Conservation (phyloP, 37 sponge, comb jelly and placozoan genomes). For the Beroe ovata region DNA sequence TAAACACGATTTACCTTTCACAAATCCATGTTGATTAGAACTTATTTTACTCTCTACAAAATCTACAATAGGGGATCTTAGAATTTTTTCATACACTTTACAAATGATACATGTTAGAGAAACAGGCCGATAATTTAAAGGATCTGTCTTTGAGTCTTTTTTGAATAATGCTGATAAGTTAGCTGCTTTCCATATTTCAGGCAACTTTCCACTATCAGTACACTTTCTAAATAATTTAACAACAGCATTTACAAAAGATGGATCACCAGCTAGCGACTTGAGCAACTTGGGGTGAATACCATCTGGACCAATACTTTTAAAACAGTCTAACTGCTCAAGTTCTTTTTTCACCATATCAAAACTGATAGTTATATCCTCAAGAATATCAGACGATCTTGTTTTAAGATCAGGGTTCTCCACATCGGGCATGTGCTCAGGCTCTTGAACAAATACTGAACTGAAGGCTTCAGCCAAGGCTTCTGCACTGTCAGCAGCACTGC, state of each 20-base stretch:
- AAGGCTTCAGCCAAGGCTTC: neutral
- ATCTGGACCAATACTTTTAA: neutral
- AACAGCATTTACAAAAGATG: neutral
- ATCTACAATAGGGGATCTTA: neutral
- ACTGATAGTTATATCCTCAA: neutral
- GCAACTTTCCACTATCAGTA: neutral
- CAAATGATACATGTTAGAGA: conserved; percentile 16
- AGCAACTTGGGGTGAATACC: neutral
- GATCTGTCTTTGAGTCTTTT: neutral
- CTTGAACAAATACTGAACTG: neutral
- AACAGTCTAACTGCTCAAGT: neutral
- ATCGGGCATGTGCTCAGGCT: neutral
- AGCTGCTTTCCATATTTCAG: neutral
- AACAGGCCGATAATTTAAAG: conserved; percentile 16
- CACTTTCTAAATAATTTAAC: neutral
- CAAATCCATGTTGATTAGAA: neutral
- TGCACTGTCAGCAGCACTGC: neutral
- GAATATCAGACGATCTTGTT: neutral
- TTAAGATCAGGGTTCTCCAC: neutral
- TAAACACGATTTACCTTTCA: neutral
- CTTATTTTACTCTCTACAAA: neutral
- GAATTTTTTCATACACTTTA: neutral
- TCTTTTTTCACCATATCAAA: neutral
- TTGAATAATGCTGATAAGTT: neutral
- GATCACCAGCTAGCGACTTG: neutral